A percentile compares a stretch with the other conserved stretches of the same genome.
Evolutionary conservation across 2,113 vertebrate species (phyloP).

Genomic region (Microcebus jonahi): DNA sequence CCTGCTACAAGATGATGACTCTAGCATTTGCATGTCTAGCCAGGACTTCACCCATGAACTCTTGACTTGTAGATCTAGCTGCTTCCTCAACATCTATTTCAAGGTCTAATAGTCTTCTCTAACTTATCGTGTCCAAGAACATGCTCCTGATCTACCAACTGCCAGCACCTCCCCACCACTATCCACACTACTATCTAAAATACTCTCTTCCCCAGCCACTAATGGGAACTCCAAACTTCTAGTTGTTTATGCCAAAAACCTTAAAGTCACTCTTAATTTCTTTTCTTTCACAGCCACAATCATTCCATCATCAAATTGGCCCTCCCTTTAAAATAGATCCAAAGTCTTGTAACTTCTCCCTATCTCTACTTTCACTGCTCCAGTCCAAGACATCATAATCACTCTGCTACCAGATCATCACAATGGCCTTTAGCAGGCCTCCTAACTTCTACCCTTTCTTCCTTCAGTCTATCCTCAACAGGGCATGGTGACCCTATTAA

Average conservation of each 20-base stretch:
- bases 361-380: neutral
- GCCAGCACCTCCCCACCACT: neutral
- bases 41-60: neutral
- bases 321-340: neutral
- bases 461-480: neutral
- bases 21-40: neutral
- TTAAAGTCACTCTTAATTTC: neutral
- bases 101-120: neutral
- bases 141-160: neutral
- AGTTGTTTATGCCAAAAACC: neutral
- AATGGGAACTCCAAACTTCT: neutral
- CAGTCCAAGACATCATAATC: neutral
- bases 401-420: neutral
- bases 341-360: neutral
- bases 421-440: constrained; percentile 27
- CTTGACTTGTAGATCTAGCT: neutral
- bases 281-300: neutral
- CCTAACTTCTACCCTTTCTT: neutral
- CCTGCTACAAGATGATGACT: neutral
- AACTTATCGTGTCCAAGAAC: neutral
- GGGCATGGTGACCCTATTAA: neutral
- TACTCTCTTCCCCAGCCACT: neutral
- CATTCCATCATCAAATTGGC: neutral
- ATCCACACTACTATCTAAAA: neutral
- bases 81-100: neutral